A percentile compares a stretch with the other conserved stretches of the same genome.
Evolutionary conservation across 2,888 invertebrate species (phyloP).

Genomic region (Girardia tigrina): DNA sequence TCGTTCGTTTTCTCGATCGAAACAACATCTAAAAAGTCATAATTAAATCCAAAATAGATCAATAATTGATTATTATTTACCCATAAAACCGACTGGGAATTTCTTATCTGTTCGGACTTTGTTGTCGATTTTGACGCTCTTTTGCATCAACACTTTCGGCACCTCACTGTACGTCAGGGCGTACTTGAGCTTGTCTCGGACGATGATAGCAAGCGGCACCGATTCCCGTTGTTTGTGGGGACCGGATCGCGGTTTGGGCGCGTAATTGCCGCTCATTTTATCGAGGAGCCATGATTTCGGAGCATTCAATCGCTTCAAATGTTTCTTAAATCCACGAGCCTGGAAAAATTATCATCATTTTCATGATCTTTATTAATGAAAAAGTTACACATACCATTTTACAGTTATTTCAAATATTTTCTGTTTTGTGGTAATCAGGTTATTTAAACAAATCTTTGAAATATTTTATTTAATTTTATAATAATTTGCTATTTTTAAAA

Average conservation of each 20-base stretch:
- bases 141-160: conserved; percentile 91
- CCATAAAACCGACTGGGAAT: conserved; percentile 97
- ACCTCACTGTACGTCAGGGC: conserved; percentile 90
- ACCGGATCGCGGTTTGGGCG: conserved; percentile 88
- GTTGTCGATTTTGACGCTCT: conserved; percentile 90
- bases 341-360: conserved; percentile 39
- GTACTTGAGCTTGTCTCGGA: conserved; percentile 91
- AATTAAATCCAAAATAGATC: not conserved
- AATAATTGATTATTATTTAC: conserved; percentile 55
- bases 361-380: not conserved
- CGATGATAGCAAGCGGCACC: conserved; percentile 81
- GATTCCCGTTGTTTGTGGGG: conserved; percentile 95
- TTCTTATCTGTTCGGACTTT: conserved; percentile 92
- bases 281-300: conserved; percentile 99
- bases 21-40: conserved; percentile 73
- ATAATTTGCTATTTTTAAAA: no score
- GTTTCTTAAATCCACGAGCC: conserved; percentile 98
- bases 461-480: not conserved
- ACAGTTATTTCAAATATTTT: not conserved
- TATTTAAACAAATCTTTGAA: not conserved
- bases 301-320: conserved; percentile 94
- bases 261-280: conserved; percentile 91
- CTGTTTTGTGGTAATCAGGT: not conserved
- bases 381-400: not conserved
- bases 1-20: conserved; percentile 95